Percentiles rank a stretch among this genome's conserved stretches.
phyloP scores from a whole-genome alignment of 2,113 vertebrate genomes.

The Motacilla alba region DNA sequence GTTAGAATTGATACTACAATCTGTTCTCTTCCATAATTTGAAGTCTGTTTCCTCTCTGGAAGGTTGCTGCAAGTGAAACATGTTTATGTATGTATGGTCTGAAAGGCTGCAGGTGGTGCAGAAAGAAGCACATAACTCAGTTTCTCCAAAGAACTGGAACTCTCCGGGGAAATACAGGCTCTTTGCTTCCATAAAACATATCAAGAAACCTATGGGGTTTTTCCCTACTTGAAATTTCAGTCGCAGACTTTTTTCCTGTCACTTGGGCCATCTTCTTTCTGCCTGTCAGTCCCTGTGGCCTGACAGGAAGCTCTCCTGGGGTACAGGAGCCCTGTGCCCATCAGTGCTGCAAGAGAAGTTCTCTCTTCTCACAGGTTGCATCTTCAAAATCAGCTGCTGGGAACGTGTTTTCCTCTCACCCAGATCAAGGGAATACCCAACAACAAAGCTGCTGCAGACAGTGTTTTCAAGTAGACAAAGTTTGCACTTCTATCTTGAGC shows the following conservation, averaged over 20 bases:
- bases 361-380: not conserved
- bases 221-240: not conserved
- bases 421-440: not conserved
- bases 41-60: not conserved
- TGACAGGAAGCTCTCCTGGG: not conserved
- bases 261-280: not conserved
- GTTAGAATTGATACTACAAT: not conserved
- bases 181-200: not conserved
- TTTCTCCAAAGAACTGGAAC: not conserved
- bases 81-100: not conserved
- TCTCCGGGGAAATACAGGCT: not conserved
- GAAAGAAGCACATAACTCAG: not conserved
- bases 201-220: not conserved
- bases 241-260: not conserved
- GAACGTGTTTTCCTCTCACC: fast-evolving
- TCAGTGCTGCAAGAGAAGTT: not conserved
- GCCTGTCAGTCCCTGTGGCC: not conserved
- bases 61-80: not conserved
- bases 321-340: not conserved
- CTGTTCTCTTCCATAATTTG: not conserved
- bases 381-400: not conserved
- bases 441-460: not conserved
- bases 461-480: not conserved
- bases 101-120: not conserved
- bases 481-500: not conserved